Percentiles rank a stretch among this genome's conserved stretches.
Evolutionary conservation across 2,113 vertebrate genomes (phyloP).

Genomic region (Pelobates fuscus): DNA sequence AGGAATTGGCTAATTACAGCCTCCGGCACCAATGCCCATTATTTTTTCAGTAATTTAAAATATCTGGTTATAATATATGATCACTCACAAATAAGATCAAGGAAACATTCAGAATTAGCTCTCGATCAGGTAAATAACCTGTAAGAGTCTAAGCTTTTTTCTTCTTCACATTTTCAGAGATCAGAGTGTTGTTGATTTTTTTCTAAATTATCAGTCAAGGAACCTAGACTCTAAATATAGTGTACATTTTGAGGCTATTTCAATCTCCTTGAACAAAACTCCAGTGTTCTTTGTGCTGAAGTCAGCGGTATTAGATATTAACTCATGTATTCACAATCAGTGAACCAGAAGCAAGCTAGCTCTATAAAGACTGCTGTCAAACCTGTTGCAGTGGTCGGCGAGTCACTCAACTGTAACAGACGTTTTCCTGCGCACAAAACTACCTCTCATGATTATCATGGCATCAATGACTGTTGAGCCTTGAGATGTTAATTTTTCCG

Average conservation of each 20-base stretch:
- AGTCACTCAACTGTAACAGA: conserved; percentile 72
- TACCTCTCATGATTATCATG: conserved; percentile 57
- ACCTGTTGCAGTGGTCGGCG: conserved; percentile 72
- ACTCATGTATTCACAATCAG: conserved; percentile 71
- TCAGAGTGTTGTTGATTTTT: conserved; percentile 46
- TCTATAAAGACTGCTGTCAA: conserved; percentile 72
- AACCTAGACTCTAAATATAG: conserved; percentile 63
- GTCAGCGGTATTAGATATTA: conserved; percentile 75
- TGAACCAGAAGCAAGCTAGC: conserved; percentile 71
- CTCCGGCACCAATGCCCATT: too few species aligned
- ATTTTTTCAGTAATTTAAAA: too few species aligned
- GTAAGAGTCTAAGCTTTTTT: too few species aligned
- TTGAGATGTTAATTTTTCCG: neutral
- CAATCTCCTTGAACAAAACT: conserved; percentile 66
- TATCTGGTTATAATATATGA: too few species aligned
- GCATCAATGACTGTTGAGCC: conserved; percentile 62
- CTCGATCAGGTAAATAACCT: too few species aligned
- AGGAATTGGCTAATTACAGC: too few species aligned
- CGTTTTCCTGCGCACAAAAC: conserved; percentile 54
- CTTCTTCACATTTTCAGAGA: neutral
- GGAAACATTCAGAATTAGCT: too few species aligned
- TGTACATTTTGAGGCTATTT: conserved; percentile 55
- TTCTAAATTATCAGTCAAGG: conserved; percentile 53
- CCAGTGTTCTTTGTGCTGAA: conserved; percentile 72
- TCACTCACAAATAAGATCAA: too few species aligned